phyloP scores from a whole-genome alignment of 2,888 invertebrate genomes.

The Teleiodes luculella region DNA sequence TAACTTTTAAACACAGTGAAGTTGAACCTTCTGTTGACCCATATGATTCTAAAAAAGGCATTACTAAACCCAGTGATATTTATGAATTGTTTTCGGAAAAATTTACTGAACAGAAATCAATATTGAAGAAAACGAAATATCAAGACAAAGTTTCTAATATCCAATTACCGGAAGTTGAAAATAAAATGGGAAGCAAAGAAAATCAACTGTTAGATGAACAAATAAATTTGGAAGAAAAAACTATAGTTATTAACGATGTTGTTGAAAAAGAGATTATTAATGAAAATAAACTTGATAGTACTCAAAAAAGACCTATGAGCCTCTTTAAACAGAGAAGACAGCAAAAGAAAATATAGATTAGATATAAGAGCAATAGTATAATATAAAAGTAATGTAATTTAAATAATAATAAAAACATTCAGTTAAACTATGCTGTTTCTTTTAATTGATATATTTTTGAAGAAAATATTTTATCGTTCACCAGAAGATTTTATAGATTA shows the following conservation, averaged over 20 bases:
- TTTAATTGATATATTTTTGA: too few species aligned
- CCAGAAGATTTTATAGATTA: too few species aligned
- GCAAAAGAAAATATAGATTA: conserved; percentile 37
- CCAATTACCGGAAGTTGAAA: conserved; percentile 13
- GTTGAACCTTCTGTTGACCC: conserved; percentile 34
- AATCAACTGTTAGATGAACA: conserved; percentile 7
- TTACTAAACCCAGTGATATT: conserved; percentile 66
- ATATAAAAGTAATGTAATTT: too few species aligned
- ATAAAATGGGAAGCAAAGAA: conserved; percentile 15
- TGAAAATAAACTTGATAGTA: conserved; percentile 30
- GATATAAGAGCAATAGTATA: not conserved
- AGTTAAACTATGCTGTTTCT: not conserved
- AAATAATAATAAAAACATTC: not conserved
- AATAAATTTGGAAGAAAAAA: conserved; percentile 25
- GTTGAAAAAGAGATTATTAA: conserved; percentile 41
- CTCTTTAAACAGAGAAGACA: conserved; percentile 63
- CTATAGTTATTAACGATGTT: conserved; percentile 57
- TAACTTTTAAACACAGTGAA: conserved; percentile 58
- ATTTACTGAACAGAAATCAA: conserved; percentile 51
- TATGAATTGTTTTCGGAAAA: conserved; percentile 49
- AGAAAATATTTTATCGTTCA: too few species aligned
- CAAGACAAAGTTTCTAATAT: conserved; percentile 15
- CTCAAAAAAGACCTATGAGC: conserved; percentile 51
- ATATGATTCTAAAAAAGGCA: conserved; percentile 48
- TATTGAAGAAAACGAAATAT: conserved; percentile 63